These are phyloP conservation scores for Noctua janthe DNA, from an alignment of 2,888 invertebrate species.

Conservation along the genomic window DNA sequence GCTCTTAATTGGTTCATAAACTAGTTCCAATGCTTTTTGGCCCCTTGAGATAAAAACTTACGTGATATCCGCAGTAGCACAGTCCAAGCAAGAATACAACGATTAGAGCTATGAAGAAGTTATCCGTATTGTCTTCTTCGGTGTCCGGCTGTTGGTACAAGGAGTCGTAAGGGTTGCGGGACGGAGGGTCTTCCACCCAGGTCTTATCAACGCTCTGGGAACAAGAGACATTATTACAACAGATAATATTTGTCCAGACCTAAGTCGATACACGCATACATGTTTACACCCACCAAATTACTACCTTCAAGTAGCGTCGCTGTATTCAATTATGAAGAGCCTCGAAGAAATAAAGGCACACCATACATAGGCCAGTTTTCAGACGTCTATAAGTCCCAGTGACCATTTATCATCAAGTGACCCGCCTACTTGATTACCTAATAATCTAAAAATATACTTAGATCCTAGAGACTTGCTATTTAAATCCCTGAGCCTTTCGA, in stretches of 20 bases:
- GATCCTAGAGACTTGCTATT: background rate
- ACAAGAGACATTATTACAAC: background rate
- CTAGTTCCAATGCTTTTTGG: background rate
- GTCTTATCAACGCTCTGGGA: slow-evolving; percentile 93
- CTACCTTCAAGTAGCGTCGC: background rate
- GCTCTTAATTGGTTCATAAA: background rate
- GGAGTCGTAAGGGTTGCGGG: slow-evolving; percentile 93
- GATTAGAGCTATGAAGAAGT: slow-evolving; percentile 94
- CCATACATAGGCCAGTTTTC: background rate
- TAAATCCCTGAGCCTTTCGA: background rate
- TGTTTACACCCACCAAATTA: background rate
- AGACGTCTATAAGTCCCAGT: background rate
- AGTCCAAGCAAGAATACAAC: slow-evolving; percentile 93
- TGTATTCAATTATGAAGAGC: background rate
- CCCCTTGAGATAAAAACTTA: slow-evolving; percentile 73
- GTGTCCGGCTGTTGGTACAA: slow-evolving; percentile 93
- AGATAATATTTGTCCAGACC: background rate
- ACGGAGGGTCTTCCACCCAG: slow-evolving; percentile 96
- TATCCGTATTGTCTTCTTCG: slow-evolving; percentile 95
- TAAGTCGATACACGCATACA: background rate
- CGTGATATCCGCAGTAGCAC: slow-evolving; percentile 92
- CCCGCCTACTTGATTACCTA: background rate
- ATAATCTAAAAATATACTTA: background rate
- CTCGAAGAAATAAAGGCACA: background rate
- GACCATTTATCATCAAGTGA: background rate